Evolutionary conservation across 1,140 invertebrate species (phyloP).

Genomic region (Drosophila kurseongensis): DNA sequence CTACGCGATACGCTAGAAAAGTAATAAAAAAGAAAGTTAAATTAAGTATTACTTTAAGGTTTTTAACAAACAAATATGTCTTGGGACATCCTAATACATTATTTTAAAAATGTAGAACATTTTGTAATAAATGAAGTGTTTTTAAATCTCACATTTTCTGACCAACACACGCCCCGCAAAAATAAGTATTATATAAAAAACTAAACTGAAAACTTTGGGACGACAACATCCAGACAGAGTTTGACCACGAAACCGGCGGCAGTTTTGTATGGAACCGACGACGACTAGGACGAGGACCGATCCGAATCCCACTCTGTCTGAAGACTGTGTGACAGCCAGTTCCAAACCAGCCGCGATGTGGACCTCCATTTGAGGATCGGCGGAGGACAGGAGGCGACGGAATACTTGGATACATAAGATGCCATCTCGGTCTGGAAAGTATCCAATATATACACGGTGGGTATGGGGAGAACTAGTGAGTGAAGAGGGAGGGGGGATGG

Average conservation of each 20-base stretch:
- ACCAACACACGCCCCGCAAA: slow-evolving; percentile 63
- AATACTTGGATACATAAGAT: slow-evolving; percentile 59
- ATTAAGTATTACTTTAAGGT: neutral
- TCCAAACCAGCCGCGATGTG: slow-evolving; percentile 23
- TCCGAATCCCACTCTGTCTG: slow-evolving; percentile 82
- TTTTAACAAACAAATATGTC: too few species aligned
- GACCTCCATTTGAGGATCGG: slow-evolving; percentile 65
- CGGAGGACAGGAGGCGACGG: slow-evolving; percentile 54
- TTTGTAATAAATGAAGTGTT: too few species aligned
- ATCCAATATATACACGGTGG: slow-evolving; percentile 7
- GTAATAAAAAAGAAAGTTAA: neutral
- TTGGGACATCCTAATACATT: too few species aligned
- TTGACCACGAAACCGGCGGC: slow-evolving; percentile 68
- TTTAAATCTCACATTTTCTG: slow-evolving; percentile 45
- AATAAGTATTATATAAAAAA: slow-evolving; percentile 15
- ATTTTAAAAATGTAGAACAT: neutral
- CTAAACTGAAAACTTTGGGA: slow-evolving; percentile 32
- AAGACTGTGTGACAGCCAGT: slow-evolving; percentile 75
- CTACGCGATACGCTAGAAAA: slow-evolving; percentile 58
- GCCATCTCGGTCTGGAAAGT: slow-evolving; percentile 41
- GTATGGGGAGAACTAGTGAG: neutral
- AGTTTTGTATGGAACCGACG: slow-evolving; percentile 3
- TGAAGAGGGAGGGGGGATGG: neutral
- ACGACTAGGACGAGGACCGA: slow-evolving; percentile 53
- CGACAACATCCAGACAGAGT: slow-evolving; percentile 79